phyloP scores from a whole-genome alignment of 2,113 vertebrate species.

The Porphyrio hochstetteri region DNA sequence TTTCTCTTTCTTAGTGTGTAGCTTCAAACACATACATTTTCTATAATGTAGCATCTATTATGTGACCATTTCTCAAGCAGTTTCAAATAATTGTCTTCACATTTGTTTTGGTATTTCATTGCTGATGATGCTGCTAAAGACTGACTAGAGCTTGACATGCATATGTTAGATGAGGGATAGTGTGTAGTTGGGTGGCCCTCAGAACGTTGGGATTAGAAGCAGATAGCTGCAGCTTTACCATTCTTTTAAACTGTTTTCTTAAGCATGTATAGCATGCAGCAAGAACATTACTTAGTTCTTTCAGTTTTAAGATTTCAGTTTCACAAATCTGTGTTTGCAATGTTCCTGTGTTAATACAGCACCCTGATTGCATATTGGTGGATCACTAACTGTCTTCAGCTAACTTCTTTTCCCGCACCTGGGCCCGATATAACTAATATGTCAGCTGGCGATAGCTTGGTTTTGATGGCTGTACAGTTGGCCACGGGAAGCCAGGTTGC shows the following conservation, averaged over 20 bases:
- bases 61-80: neutral
- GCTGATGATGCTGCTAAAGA: neutral
- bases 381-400: neutral
- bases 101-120: neutral
- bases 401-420: neutral
- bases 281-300: neutral
- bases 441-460: neutral
- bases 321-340: neutral
- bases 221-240: neutral
- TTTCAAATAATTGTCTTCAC: neutral
- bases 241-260: neutral
- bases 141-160: neutral
- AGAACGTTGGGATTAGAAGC: neutral
- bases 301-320: neutral
- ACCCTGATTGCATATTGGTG: rapidly evolving
- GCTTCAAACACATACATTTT: neutral
- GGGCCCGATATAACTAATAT: neutral
- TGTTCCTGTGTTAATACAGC: neutral
- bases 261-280: neutral
- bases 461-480: neutral
- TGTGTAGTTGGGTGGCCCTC: neutral
- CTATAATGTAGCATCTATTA: neutral
- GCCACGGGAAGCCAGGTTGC: neutral
- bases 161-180: neutral
- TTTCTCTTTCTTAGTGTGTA: neutral